Evolutionary conservation across 2,888 invertebrate genomes (phyloP).

Genomic region (Euzophera pinguis): DNA sequence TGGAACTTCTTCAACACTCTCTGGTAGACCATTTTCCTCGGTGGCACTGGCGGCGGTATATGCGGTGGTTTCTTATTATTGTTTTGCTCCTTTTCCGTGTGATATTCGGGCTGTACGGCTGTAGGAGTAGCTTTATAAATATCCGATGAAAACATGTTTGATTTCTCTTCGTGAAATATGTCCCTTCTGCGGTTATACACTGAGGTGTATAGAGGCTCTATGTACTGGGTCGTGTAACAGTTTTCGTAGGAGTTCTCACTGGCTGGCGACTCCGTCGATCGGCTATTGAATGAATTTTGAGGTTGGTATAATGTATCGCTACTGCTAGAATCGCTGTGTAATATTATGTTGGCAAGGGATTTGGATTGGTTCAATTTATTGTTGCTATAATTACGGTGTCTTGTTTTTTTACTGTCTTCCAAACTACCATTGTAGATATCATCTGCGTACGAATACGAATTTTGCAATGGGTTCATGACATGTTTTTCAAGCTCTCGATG

Average conservation of each 20-base stretch:
- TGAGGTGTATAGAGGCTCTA: conserved; percentile 69
- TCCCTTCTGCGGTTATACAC: conserved; percentile 67
- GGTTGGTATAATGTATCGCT: conserved; percentile 72
- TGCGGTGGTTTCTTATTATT: conserved; percentile 68
- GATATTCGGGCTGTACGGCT: conserved; percentile 65
- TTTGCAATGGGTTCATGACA: conserved; percentile 53
- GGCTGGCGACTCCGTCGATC: conserved; percentile 69
- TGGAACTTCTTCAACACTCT: conserved; percentile 81
- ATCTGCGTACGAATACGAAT: conserved; percentile 61
- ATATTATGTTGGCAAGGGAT: conserved; percentile 69
- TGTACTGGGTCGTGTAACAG: conserved; percentile 68
- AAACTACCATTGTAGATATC: conserved; percentile 49
- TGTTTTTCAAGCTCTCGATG: conserved; percentile 55
- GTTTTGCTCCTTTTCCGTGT: conserved; percentile 52
- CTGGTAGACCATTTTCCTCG: conserved; percentile 74
- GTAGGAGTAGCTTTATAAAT: conserved; percentile 77
- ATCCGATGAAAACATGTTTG: conserved; percentile 62
- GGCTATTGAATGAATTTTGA: conserved; percentile 63
- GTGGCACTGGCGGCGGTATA: conserved; percentile 81
- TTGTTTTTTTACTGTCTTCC: conserved; percentile 60
- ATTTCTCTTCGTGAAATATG: conserved; percentile 66
- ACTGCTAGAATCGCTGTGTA: conserved; percentile 72
- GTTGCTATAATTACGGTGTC: conserved; percentile 62
- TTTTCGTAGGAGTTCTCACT: conserved; percentile 71
- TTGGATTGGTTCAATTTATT: conserved; percentile 72